phyloP scores from a whole-genome alignment of 2,113 vertebrate genomes.

The Gavia stellata region DNA sequence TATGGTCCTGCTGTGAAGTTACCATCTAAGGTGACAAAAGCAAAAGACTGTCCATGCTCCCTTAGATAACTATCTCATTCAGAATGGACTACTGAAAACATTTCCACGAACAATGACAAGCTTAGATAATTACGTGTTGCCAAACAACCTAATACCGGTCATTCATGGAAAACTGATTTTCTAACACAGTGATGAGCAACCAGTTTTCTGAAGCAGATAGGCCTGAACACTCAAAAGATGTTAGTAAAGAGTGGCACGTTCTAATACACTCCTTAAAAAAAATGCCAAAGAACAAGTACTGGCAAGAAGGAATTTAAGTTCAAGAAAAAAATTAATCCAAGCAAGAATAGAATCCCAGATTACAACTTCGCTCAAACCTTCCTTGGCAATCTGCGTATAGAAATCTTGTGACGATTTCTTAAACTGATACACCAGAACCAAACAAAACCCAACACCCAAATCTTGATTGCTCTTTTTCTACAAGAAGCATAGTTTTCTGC shows the following conservation, averaged over 20 bases:
- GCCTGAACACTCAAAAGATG: not conserved
- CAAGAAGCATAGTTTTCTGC: not conserved
- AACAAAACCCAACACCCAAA: too few species aligned
- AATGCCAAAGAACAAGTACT: not conserved
- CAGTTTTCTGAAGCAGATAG: not conserved
- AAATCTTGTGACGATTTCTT: not conserved
- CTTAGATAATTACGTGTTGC: not conserved
- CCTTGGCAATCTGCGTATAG: too few species aligned
- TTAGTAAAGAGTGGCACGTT: not conserved
- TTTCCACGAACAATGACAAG: not conserved
- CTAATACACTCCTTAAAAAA: not conserved
- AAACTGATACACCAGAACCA: not conserved
- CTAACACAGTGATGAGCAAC: not conserved
- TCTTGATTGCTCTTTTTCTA: not conserved
- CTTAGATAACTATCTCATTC: not conserved
- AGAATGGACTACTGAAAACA: not conserved
- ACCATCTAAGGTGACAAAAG: not conserved
- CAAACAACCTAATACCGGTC: not conserved
- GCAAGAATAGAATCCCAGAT: not conserved
- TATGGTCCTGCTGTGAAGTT: not conserved
- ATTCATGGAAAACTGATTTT: not conserved
- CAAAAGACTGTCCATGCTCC: not conserved
- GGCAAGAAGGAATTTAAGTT: not conserved
- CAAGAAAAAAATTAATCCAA: not conserved
- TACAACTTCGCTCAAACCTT: not conserved